Evolutionary conservation across 2,113 vertebrate genomes (phyloP), one percentile per base, ranked within the genome.

Genomic region (Zosterops borbonicus): DNA sequence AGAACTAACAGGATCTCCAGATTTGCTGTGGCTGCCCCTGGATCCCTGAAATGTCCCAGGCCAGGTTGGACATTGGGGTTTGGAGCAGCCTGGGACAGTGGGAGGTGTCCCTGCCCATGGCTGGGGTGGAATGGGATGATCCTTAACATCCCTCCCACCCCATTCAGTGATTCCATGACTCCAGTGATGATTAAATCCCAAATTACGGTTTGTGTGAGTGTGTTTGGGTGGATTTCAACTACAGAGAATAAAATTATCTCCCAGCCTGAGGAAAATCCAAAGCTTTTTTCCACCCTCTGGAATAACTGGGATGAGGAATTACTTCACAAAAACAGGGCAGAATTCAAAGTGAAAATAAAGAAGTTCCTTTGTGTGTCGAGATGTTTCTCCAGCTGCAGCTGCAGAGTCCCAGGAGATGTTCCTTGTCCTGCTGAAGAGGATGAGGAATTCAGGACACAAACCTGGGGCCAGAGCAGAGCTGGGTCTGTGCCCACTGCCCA

Each of bases 321-420:
- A 12, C 28, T 76, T 33, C 33, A 44, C 31, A 25, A 42, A 25
- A 42, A 53, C 1, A 14, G 28, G 42, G 41, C 52, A 35, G 39
- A 83, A 67, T 33, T 58, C 58, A 37, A 64, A 49, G 24, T 3
- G 68, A 9, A 29, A 59, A 76, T 21, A 37, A 53, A 42, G 7
- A 31, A 63, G 28, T n/a, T 76, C 24, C 42, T 87, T 69, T 68
- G 42, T 8, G 3, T 46, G 78, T 20, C 50, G 22, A 22, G 83
- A 49, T 49, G 62, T 92, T 95, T 90, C 81, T 75, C 25, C 83
- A 96, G 76, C 86, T 84, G 60, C 83, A 96, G 75, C 86, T 84
- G 60, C 27, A 71, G 58, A 53, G 47, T 42, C 63, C 52, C 70
- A 63, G 69, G 83, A 78, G 65, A 55, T 75, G 11, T 8, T 75